These are phyloP conservation scores for Drosophila insularis DNA, from an alignment of 1,140 invertebrate genomes.

Conservation along the genomic window DNA sequence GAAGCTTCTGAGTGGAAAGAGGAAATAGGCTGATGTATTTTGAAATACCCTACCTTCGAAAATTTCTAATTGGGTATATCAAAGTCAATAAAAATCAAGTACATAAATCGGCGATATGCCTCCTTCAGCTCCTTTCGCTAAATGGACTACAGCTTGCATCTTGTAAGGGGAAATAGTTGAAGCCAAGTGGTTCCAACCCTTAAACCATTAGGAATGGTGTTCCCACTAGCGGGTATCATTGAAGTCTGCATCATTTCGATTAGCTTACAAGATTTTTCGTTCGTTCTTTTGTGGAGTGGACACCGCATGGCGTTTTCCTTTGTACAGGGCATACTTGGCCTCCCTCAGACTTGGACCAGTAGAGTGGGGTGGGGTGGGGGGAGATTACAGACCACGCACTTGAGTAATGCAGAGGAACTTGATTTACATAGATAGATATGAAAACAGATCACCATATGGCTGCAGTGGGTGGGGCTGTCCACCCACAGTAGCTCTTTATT, in stretches of 20 bases:
- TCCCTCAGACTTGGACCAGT: constrained; percentile 3
- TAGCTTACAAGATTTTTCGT: constrained; percentile 8
- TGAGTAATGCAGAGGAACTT: constrained; percentile 31
- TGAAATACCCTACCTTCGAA: constrained; percentile 33
- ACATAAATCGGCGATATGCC: neutral
- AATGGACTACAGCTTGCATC: too few relatives aligned
- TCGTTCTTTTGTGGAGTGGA: constrained; percentile 31
- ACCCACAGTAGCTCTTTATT: too few relatives aligned
- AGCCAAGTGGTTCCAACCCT: too few relatives aligned
- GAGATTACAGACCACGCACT: constrained; percentile 50
- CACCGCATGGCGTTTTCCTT: constrained; percentile 28
- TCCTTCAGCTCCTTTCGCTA: too few relatives aligned
- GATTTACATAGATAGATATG: neutral
- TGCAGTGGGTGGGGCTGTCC: too few relatives aligned
- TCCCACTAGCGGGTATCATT: neutral
- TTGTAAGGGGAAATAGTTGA: too few relatives aligned
- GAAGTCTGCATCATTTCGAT: neutral
- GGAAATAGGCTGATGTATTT: constrained; percentile 76
- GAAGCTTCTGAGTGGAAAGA: constrained; percentile 37
- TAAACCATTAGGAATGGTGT: too few relatives aligned
- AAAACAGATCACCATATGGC: constrained; percentile 1
- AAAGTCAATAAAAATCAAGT: neutral
- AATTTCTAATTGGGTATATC: neutral
- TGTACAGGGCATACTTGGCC: constrained; percentile 17
- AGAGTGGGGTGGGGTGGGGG: too few relatives aligned